A percentile compares a stretch with the other conserved stretches of the same genome.
Evolutionary conservation across 2,888 invertebrate genomes (phyloP).

Genomic region (Lordiphosa fenestrarum): DNA sequence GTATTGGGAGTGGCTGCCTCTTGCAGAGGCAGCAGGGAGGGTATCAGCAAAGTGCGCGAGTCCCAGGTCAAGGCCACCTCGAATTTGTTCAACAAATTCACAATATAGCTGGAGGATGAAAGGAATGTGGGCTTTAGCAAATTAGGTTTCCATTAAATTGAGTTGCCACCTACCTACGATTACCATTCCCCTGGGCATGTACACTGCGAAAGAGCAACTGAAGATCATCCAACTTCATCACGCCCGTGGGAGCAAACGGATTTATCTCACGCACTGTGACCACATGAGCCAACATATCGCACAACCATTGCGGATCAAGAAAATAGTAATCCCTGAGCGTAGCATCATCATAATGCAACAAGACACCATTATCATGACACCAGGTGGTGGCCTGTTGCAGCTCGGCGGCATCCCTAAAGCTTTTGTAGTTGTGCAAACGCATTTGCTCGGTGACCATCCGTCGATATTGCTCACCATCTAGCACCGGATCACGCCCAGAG

Average conservation of each 20-base stretch:
- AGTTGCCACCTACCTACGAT: conserved; percentile 78
- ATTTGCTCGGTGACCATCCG: conserved; percentile 79
- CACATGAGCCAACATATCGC: conserved; percentile 97
- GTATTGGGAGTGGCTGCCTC: conserved; percentile 82
- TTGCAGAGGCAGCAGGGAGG: conserved; percentile 92
- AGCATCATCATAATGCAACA: conserved; percentile 96
- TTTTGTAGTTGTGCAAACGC: conserved; percentile 79
- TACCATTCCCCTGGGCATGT: conserved; percentile 86
- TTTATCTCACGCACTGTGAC: conserved; percentile 98
- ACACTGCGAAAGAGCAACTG: conserved; percentile 96
- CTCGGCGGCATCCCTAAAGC: conserved; percentile 90
- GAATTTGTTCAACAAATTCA: conserved; percentile 96
- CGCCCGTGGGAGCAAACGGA: conserved; percentile 94
- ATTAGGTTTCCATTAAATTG: too few species aligned
- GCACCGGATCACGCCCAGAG: conserved; percentile 88
- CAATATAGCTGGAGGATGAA: conserved; percentile 86
- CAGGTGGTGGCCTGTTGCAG: conserved; percentile 97
- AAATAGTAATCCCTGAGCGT: conserved; percentile 97
- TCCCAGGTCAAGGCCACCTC: conserved; percentile 99
- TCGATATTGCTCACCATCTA: conserved; percentile 89
- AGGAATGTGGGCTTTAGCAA: not conserved
- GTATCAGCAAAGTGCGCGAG: conserved; percentile 92
- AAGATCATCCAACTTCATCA: conserved; percentile 96
- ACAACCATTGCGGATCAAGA: conserved; percentile 98
- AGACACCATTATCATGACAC: conserved; percentile 97